Evolutionary conservation across 2,797 vertebrate species (phyloP).

Genomic region (Liparis tanakae): DNA sequence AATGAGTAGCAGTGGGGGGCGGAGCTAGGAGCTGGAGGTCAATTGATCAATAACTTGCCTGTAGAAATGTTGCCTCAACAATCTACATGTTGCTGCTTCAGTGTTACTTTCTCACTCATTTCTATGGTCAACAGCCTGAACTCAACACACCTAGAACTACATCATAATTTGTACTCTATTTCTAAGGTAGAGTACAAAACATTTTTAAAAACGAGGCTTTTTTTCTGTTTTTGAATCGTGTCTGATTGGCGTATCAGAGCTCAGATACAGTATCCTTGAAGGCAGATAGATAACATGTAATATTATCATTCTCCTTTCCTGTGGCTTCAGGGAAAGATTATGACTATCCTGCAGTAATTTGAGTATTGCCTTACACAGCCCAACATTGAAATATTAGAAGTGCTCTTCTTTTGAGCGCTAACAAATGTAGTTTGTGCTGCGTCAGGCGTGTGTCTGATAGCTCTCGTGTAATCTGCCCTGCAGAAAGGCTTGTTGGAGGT

Average conservation of each 20-base stretch:
- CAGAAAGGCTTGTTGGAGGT: slow-evolving; percentile 96
- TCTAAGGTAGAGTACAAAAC: not conserved
- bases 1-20: not conserved
- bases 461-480: slow-evolving; percentile 45
- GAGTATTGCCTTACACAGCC: slow-evolving; percentile 5
- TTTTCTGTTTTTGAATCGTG: not conserved
- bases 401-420: not conserved
- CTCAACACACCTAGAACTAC: not conserved
- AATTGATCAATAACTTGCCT: not conserved
- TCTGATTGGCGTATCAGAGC: slow-evolving; percentile 1
- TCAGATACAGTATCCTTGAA: not conserved
- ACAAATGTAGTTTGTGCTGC: not conserved
- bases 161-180: not conserved
- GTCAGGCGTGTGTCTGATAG: slow-evolving; percentile 31
- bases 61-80: not conserved
- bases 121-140: not conserved
- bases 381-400: not conserved
- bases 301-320: slow-evolving; percentile 5
- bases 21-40: not conserved
- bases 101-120: not conserved
- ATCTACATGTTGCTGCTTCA: not conserved
- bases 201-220: no score
- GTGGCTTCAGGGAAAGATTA: not conserved
- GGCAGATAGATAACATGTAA: slow-evolving; percentile 11
- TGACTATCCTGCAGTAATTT: not conserved